Evolutionary conservation across 2,797 vertebrate genomes (phyloP).

Genomic region (Martes flavigula): DNA sequence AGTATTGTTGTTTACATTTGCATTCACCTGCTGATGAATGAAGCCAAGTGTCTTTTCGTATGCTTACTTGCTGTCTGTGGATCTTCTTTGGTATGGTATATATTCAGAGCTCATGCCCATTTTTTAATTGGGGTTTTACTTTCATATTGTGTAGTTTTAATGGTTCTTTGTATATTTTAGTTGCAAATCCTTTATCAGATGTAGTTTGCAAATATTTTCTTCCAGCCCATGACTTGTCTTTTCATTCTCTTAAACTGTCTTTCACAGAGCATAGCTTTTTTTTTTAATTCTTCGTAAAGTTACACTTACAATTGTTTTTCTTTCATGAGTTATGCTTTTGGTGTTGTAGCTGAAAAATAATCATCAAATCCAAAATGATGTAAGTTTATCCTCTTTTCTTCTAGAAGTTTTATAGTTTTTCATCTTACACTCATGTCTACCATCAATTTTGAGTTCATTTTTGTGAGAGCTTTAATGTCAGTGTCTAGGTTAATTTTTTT

Average conservation of each 20-base stretch:
- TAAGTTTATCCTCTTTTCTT: neutral
- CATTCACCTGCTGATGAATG: neutral
- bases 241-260: constrained; percentile 15
- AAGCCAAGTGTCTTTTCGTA: neutral
- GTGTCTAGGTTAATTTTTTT: neutral
- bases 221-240: neutral
- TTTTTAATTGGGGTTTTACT: neutral
- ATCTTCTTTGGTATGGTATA: neutral
- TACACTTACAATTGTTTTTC: neutral
- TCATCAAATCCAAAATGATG: neutral
- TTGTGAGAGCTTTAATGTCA: neutral
- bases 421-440: neutral
- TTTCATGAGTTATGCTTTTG: neutral
- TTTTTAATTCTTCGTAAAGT: neutral
- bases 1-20: neutral
- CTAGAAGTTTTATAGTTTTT: neutral
- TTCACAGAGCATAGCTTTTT: neutral
- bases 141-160: neutral
- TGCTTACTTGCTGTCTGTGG: neutral
- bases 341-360: neutral
- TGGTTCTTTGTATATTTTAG: neutral
- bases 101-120: neutral
- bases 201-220: neutral
- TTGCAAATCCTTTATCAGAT: neutral
- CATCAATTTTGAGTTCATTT: neutral